Evolutionary conservation across 64 coral and sea anemone species (phyloP).

Genomic region (Porites lutea): DNA sequence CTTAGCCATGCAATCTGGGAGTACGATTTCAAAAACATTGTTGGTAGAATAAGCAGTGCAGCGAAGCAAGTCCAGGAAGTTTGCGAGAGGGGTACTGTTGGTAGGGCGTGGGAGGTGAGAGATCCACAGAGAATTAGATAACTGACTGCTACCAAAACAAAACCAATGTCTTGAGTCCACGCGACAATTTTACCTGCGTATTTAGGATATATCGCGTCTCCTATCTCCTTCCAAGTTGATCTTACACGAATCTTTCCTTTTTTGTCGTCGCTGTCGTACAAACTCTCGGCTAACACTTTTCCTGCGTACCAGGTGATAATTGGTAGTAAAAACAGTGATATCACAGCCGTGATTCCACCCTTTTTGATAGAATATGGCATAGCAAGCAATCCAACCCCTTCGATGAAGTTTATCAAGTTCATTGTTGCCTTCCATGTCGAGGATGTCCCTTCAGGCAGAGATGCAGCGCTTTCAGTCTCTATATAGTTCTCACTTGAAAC

Average conservation of each 20-base stretch:
- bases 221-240: constrained; percentile 25
- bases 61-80: neutral
- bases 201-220: neutral
- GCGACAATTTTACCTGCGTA: neutral
- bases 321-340: neutral
- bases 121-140: constrained; percentile 16
- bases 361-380: constrained; percentile 5
- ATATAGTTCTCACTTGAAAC: too few species aligned
- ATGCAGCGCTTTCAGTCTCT: too few species aligned
- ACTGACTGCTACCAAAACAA: neutral
- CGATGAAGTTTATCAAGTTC: constrained; percentile 58
- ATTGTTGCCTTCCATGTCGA: neutral
- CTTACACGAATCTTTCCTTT: constrained; percentile 6
- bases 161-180: neutral
- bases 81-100: neutral
- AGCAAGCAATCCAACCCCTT: constrained; percentile 42
- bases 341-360: neutral
- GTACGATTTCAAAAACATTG: constrained; percentile 7
- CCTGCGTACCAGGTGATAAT: constrained; percentile 13
- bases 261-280: constrained; percentile 3
- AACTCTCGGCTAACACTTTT: neutral
- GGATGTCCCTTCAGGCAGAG: neutral
- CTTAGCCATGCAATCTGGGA: constrained; percentile 54
- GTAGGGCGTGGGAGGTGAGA: neutral
- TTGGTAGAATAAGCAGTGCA: constrained; percentile 5